A percentile compares a stretch with the other conserved stretches of the same genome.
phyloP scores from a whole-genome alignment of 2,888 invertebrate species.

The Cremastobaeus sp. region DNA sequence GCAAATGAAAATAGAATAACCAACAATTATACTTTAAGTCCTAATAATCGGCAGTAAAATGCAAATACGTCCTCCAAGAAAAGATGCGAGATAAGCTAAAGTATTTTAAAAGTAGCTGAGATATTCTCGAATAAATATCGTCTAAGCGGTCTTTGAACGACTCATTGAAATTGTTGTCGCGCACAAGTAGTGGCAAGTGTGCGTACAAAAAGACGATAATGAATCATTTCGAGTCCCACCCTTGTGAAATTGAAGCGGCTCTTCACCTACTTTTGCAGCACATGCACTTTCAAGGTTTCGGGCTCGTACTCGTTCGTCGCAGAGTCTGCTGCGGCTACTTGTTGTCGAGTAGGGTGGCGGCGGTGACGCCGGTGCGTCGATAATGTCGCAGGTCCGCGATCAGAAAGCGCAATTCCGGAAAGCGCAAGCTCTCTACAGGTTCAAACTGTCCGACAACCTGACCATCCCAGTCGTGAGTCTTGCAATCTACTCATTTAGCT shows the following conservation, averaged over 20 bases:
- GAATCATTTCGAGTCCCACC: slow-evolving; percentile 31
- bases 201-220: slow-evolving; percentile 24
- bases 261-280: slow-evolving; percentile 46
- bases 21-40: no score
- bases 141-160: no score
- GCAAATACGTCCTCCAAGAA: no score
- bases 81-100: no score
- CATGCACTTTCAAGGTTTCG: slow-evolving; percentile 45
- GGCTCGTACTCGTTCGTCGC: no score
- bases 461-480: slow-evolving; percentile 67
- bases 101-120: no score
- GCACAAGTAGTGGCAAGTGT: neutral
- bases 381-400: slow-evolving; percentile 66
- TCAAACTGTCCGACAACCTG: slow-evolving; percentile 67
- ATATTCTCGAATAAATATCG: no score
- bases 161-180: no score
- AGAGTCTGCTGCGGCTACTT: slow-evolving; percentile 38
- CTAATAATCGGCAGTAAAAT: no score
- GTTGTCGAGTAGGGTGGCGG: slow-evolving; percentile 24
- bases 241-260: slow-evolving; percentile 20
- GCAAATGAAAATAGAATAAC: no score
- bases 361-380: slow-evolving; percentile 52
- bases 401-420: no score
- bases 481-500: neutral
- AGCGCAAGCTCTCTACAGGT: slow-evolving; percentile 69